A percentile compares a stretch with the other conserved stretches of the same genome.
These are phyloP conservation scores for Palythoa grandis DNA, from an alignment of 92 coral and sea anemone species.

Conservation along the genomic window DNA sequence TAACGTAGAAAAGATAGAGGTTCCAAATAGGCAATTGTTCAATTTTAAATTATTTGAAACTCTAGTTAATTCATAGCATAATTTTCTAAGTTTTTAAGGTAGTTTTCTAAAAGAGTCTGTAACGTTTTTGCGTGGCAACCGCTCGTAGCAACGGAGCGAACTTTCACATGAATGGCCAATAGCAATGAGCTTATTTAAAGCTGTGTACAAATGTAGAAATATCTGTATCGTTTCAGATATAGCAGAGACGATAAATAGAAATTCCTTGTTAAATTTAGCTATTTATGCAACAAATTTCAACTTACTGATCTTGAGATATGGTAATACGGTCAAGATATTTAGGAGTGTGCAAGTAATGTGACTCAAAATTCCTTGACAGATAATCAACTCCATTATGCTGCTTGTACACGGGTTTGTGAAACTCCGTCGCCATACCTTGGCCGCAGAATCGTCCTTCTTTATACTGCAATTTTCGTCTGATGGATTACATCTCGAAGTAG, in stretches of 20 bases:
- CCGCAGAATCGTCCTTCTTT: not conserved
- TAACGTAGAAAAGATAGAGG: not conserved
- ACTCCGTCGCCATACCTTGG: conserved; percentile 60
- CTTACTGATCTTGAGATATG: conserved; percentile 79
- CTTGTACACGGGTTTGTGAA: conserved; percentile 67
- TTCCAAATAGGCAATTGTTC: not conserved
- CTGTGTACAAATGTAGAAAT: not conserved
- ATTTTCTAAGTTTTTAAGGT: not conserved
- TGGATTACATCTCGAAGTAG: not conserved
- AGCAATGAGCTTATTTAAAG: not conserved
- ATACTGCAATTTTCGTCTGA: not conserved
- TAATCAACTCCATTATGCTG: conserved; percentile 82
- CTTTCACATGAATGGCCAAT: not conserved
- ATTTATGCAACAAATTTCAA: not conserved
- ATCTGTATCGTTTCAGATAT: not conserved
- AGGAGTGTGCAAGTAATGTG: conserved; percentile 86
- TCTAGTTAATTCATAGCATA: not conserved
- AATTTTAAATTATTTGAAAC: not conserved
- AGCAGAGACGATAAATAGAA: not conserved
- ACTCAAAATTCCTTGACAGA: conserved; percentile 91
- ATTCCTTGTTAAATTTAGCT: not conserved
- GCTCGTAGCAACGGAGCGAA: not conserved
- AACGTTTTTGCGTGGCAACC: not conserved
- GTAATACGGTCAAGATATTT: conserved; percentile 83
- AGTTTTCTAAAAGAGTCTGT: not conserved